phyloP scores from a whole-genome alignment of 2,797 vertebrate genomes.

The Hippocampus kuda region DNA sequence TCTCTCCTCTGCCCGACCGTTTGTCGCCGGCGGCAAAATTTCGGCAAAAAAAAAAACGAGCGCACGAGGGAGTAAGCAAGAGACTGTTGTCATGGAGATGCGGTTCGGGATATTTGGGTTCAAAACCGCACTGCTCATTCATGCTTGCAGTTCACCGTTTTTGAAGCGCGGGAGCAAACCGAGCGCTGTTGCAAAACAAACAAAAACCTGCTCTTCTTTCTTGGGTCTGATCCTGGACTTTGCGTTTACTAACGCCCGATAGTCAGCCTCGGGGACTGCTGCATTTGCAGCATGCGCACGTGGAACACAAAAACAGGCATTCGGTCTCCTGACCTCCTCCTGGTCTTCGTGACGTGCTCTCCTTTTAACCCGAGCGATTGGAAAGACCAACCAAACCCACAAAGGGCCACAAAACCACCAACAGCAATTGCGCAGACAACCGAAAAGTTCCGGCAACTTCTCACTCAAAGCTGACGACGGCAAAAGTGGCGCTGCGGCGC shows the following conservation, averaged over 20 bases:
- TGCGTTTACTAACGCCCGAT: background rate
- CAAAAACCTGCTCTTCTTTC: too few species aligned
- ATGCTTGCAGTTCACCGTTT: background rate
- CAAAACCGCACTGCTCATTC: background rate
- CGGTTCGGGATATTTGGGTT: background rate
- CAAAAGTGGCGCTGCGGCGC: background rate
- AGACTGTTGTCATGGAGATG: slow-evolving; percentile 50
- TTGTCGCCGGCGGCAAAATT: slow-evolving; percentile 44
- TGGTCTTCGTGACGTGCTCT: background rate
- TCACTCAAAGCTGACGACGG: background rate
- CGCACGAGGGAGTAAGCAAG: background rate
- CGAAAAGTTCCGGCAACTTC: background rate
- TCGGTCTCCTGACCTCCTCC: background rate
- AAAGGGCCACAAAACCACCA: background rate
- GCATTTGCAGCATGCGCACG: background rate
- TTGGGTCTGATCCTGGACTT: too few species aligned
- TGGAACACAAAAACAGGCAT: background rate
- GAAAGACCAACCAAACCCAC: background rate
- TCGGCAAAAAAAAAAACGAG: slow-evolving; percentile 32
- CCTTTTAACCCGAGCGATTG: background rate
- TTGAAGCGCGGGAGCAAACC: background rate
- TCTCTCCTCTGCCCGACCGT: slow-evolving; percentile 12
- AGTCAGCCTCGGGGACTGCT: background rate
- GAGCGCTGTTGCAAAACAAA: background rate
- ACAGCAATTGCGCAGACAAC: too few species aligned